phyloP scores from a whole-genome alignment of 2,797 vertebrate genomes.

The Danionella dracula region DNA sequence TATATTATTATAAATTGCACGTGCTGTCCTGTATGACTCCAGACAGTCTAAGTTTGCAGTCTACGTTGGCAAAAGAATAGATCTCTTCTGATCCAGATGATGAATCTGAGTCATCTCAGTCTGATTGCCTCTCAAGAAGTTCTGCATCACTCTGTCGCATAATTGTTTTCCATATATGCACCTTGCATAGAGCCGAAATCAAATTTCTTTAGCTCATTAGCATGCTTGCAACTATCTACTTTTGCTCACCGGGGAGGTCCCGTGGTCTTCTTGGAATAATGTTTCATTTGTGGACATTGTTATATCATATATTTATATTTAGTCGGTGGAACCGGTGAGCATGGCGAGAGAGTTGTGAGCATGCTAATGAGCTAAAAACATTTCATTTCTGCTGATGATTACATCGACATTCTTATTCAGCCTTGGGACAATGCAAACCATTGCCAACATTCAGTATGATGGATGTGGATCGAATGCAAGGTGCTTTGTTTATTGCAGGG shows the following conservation, averaged over 20 bases:
- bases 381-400: constrained; percentile 2
- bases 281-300: no score
- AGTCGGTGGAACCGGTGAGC: no score
- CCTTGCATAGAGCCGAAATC: no score
- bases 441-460: neutral
- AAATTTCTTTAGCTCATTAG: no score
- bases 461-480: neutral
- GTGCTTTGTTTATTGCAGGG: neutral
- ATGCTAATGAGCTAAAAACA: neutral
- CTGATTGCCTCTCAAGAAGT: neutral
- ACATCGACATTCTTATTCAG: neutral
- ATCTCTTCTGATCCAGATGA: neutral
- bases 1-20: constrained; percentile 5
- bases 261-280: no score
- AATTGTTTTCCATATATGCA: no score
- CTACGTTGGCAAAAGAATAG: neutral
- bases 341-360: neutral
- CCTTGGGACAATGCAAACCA: neutral
- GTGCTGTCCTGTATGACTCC: neutral
- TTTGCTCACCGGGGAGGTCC: no score
- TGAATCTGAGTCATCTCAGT: neutral
- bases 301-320: no score
- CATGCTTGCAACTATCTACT: no score
- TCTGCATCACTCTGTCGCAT: no score
- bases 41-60: neutral